These are phyloP conservation scores for Taxidea taxus DNA, from an alignment of 2,113 vertebrate genomes.

Conservation along the genomic window DNA sequence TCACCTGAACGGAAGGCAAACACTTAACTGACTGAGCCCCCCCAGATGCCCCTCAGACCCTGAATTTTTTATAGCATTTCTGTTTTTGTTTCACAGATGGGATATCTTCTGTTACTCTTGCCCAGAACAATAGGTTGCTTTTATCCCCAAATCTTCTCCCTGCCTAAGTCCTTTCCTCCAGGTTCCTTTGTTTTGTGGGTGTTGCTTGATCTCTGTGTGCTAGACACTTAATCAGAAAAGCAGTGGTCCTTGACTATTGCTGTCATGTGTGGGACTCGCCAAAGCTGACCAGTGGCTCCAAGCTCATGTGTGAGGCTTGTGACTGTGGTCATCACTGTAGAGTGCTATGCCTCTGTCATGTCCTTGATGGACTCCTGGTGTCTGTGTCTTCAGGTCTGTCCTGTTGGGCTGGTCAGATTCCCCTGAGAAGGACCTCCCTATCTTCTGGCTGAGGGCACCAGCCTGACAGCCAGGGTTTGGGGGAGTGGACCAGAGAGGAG, in stretches of 20 bases:
- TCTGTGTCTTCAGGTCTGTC: neutral
- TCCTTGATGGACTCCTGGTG: neutral
- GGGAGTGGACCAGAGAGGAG: neutral
- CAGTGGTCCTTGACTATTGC: neutral
- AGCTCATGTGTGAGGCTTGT: neutral
- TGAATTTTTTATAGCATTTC: neutral
- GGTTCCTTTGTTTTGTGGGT: neutral
- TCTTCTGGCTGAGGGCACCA: neutral
- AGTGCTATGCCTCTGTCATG: neutral
- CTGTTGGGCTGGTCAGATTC: neutral
- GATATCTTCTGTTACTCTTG: neutral
- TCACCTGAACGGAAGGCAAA: too few relatives aligned
- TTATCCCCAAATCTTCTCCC: neutral
- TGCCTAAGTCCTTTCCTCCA: neutral
- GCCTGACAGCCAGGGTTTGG: neutral
- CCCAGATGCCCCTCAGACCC: too few relatives aligned
- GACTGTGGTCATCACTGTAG: neutral
- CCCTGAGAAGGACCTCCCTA: neutral
- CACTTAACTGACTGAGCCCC: too few relatives aligned
- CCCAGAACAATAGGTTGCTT: neutral
- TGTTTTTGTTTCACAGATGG: neutral
- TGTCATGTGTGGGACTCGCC: neutral
- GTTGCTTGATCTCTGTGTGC: neutral
- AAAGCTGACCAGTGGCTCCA: neutral
- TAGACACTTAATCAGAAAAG: neutral